Percentiles rank a stretch among this genome's conserved stretches.
Evolutionary conservation across 2,888 invertebrate species (phyloP).

Genomic region (Neoaliturus tenellus): DNA sequence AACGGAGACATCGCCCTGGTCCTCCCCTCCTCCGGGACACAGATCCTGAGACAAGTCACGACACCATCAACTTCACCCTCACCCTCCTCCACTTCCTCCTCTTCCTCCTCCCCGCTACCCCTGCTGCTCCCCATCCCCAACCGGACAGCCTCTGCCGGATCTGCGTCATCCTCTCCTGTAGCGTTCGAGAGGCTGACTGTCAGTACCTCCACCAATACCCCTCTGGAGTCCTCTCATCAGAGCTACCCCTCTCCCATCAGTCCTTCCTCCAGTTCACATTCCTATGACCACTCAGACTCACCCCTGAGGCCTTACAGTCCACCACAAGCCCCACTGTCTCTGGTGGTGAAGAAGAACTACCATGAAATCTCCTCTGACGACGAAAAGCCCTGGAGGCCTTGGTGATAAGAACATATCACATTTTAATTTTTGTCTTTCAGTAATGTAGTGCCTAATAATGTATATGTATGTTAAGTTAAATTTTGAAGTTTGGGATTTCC

Average conservation of each 20-base stretch:
- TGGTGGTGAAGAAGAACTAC: conserved; percentile 47
- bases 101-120: conserved; percentile 75
- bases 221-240: conserved; percentile 65
- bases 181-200: conserved; percentile 66
- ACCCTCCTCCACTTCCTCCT: conserved; percentile 72
- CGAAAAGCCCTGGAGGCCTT: conserved; percentile 89
- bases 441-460: conserved; percentile 48
- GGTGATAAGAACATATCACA: conserved; percentile 73
- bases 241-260: conserved; percentile 49
- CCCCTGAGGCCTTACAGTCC: conserved; percentile 52
- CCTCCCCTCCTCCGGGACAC: conserved; percentile 74
- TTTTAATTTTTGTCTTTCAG: conserved; percentile 45
- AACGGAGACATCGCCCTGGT: conserved; percentile 91
- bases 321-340: conserved; percentile 41
- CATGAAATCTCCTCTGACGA: conserved; percentile 73
- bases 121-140: conserved; percentile 85
- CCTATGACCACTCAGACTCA: conserved; percentile 37
- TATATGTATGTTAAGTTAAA: conserved; percentile 20
- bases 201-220: conserved; percentile 70
- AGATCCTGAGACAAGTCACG: conserved; percentile 68
- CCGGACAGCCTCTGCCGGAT: conserved; percentile 82
- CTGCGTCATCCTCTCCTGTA: conserved; percentile 76
- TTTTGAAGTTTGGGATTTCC: not conserved
- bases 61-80: conserved; percentile 70
- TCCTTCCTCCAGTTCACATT: conserved; percentile 34